Evolutionary conservation across 2,888 invertebrate genomes (phyloP), one percentile per base, ranked within the genome.

Genomic region (Holacanthella duospinosa): DNA sequence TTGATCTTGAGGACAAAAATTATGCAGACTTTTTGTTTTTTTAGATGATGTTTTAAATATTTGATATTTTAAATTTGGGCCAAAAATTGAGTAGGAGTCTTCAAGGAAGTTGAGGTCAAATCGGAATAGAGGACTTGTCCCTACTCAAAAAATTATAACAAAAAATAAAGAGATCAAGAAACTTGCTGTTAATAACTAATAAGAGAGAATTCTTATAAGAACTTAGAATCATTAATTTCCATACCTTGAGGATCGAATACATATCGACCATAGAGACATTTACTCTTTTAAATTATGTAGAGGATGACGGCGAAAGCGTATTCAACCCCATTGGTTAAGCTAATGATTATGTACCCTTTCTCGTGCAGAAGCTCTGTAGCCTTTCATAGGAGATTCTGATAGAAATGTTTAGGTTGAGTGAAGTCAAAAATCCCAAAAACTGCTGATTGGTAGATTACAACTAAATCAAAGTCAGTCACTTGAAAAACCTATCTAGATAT

Each of bases 401-500:
- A 92, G 82, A 89, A 88, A 83, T 91, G 89, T 82, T 92, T 91
- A 78, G 91, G 90, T 68, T 90, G 90, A 75, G 89, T 86, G 76
- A 87, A 89, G 76, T 90, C 90, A 76, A 86, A 57, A 6, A 65
- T 54, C 6, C 67, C 67, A 27, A 69, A 87, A 79, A 90, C 89
- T 60, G 92, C 89, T 75, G 87, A 87, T 74, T 87, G 86, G 61
- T 94, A 84, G 76, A 97, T 82, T 76, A 95, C 93, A 73, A 91
- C 87, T 27, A 99, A 84, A n/a, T 97, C 97, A 80, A 93, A 97
- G 81, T 99, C 97, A 29, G 95, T 87, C 61, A 95, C 87, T 83
- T 97, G 95, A 60, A 99, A 84, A 79, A 95, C 92, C 96, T 96
- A 99, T 67, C 97, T 85, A 71, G 93, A 92, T 60, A 95, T 96